Conservation (phyloP, 2,888 invertebrate genomes). For the Eremobia ochroleuca region DNA sequence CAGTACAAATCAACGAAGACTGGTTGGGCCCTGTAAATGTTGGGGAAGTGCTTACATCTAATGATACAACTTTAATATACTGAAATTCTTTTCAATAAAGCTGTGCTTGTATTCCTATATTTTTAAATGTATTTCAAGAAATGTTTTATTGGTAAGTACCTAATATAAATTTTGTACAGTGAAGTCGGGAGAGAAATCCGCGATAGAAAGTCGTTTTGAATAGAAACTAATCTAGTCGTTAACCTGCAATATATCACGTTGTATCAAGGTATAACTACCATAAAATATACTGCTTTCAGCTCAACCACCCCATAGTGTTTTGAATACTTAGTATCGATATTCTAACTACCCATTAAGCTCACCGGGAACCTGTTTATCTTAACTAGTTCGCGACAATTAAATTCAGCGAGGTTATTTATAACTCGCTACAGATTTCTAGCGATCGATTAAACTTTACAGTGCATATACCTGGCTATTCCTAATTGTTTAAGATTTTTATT, state of each 20-base stretch:
- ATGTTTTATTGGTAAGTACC: conserved; percentile 66
- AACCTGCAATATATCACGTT: conserved; percentile 81
- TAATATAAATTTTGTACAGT: conserved; percentile 70
- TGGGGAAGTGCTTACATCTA: conserved; percentile 5
- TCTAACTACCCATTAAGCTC: conserved; percentile 61
- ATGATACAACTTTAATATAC: conserved; percentile 1
- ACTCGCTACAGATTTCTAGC: conserved; percentile 57
- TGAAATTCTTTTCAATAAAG: conserved; percentile 7
- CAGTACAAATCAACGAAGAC: neutral
- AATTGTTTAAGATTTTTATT: conserved; percentile 23
- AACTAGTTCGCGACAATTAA: conserved; percentile 64
- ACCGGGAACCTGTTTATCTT: conserved; percentile 58
- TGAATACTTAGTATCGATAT: conserved; percentile 64
- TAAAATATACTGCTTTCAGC: conserved; percentile 81
- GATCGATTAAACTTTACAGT: conserved; percentile 43
- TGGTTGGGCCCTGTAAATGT: conserved; percentile 2
- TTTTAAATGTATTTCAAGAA: conserved; percentile 53
- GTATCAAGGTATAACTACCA: conserved; percentile 75
- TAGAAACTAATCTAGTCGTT: conserved; percentile 86
- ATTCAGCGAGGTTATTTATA: conserved; percentile 56
- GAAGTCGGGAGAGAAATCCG: conserved; percentile 80
- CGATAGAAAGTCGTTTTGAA: conserved; percentile 86
- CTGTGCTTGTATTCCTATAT: neutral
- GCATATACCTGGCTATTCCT: conserved; percentile 8
- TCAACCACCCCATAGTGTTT: conserved; percentile 68